Evolutionary conservation across 2,113 vertebrate genomes (phyloP).

Genomic region (Phylloscopus trochilus): DNA sequence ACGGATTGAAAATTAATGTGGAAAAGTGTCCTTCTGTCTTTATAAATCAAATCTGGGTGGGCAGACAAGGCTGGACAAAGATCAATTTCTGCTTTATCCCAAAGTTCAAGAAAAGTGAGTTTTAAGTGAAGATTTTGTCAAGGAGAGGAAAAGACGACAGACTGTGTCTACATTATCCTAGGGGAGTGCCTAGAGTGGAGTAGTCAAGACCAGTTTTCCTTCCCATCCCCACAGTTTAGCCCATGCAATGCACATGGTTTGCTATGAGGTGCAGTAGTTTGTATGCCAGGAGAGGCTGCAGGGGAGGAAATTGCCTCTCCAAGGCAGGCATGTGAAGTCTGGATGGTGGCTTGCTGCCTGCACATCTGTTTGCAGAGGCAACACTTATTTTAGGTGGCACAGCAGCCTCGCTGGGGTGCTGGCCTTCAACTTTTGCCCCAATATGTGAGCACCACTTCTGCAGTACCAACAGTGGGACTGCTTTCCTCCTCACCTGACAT

Average conservation of each 20-base stretch:
- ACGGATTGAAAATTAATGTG: background rate
- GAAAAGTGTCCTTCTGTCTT: background rate
- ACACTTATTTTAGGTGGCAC: background rate
- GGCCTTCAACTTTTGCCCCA: background rate
- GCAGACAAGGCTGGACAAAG: background rate
- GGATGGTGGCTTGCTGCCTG: background rate
- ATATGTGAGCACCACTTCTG: background rate
- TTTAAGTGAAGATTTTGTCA: background rate
- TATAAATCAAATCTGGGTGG: background rate
- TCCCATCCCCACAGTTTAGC: background rate
- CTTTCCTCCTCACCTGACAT: background rate
- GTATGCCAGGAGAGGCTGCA: background rate
- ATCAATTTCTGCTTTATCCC: background rate
- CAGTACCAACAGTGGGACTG: background rate
- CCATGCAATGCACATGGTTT: background rate
- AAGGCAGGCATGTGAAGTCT: background rate
- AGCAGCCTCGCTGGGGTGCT: background rate
- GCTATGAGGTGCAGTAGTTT: background rate
- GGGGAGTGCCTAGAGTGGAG: background rate
- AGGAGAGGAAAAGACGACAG: background rate
- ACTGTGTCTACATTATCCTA: background rate
- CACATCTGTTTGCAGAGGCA: background rate
- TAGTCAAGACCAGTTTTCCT: background rate
- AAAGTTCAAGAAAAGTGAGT: background rate
- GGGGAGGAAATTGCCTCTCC: background rate